These are phyloP conservation scores for Amniataba percoides DNA, from an alignment of 2,797 vertebrate genomes.

Conservation along the genomic window DNA sequence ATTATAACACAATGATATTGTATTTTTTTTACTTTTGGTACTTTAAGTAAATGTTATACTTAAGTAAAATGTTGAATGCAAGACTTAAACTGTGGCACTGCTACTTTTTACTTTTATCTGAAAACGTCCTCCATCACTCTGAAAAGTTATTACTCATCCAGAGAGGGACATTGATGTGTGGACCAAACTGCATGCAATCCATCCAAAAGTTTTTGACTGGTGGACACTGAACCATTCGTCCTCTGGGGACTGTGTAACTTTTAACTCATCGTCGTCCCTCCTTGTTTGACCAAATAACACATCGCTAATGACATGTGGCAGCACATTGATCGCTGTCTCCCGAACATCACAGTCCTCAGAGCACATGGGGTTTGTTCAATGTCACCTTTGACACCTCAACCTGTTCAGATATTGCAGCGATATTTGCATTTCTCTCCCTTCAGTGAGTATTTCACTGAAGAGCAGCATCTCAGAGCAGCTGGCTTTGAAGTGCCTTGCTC, in stretches of 20 bases:
- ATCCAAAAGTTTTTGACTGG: background rate
- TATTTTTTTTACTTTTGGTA: background rate
- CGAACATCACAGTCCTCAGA: constrained; percentile 12
- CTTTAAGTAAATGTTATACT: background rate
- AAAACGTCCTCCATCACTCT: background rate
- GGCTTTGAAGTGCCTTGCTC: constrained; percentile 64
- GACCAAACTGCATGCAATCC: background rate
- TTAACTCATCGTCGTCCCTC: constrained; percentile 13
- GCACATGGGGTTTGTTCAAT: constrained; percentile 2
- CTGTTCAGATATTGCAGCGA: constrained; percentile 12
- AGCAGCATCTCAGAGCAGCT: constrained; percentile 61
- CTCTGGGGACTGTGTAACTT: background rate
- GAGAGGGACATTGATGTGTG: background rate
- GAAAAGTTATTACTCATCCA: background rate
- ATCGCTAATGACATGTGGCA: background rate
- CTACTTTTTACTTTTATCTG: background rate
- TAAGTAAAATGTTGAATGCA: background rate
- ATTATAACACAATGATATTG: background rate
- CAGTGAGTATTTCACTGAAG: background rate
- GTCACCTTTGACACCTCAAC: constrained; percentile 34
- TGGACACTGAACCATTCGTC: background rate
- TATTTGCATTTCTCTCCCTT: background rate
- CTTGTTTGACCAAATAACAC: background rate
- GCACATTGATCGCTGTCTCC: constrained; percentile 11
- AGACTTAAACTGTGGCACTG: background rate